These are phyloP conservation scores for Anneissia japonica DNA, from an alignment of 35 echinoderm and acorn worm species.

Conservation along the genomic window DNA sequence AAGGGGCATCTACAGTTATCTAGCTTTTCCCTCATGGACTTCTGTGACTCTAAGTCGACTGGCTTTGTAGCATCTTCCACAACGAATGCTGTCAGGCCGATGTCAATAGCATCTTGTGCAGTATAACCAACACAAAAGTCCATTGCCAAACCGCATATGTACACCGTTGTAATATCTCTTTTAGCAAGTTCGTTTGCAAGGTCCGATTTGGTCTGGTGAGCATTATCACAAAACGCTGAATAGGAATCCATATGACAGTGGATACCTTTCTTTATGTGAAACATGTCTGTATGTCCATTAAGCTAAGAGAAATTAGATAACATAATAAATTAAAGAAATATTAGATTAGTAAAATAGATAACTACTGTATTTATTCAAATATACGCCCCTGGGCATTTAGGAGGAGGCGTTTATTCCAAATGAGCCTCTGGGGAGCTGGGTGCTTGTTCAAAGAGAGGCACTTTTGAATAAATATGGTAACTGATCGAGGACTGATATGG, in stretches of 20 bases:
- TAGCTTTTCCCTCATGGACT: neutral
- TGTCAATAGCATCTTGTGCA: conserved; percentile 45
- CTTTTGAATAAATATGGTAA: too few species aligned
- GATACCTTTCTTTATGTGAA: conserved; percentile 43
- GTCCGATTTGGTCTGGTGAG: conserved; percentile 25
- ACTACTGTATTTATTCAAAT: too few species aligned
- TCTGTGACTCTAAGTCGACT: neutral
- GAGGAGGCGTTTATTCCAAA: too few species aligned
- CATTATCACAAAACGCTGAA: conserved; percentile 69
- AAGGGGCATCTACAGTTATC: neutral
- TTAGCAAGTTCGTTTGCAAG: conserved; percentile 9
- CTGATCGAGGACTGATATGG: too few species aligned
- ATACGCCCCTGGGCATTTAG: too few species aligned
- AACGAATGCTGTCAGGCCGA: conserved; percentile 53
- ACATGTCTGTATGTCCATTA: neutral
- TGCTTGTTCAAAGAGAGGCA: too few species aligned
- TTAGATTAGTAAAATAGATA: too few species aligned
- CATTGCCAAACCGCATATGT: conserved; percentile 71
- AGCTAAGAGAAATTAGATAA: too few species aligned
- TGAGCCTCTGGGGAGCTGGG: too few species aligned
- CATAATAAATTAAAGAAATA: too few species aligned
- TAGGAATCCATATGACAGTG: conserved; percentile 65
- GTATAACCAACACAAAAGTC: conserved; percentile 69
- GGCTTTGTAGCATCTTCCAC: conserved; percentile 53
- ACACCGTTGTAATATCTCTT: conserved; percentile 56